Percentiles rank a stretch among this genome's conserved stretches.
Conservation (phyloP, 2,888 invertebrate genomes). For the Andrena dorsata region DNA sequence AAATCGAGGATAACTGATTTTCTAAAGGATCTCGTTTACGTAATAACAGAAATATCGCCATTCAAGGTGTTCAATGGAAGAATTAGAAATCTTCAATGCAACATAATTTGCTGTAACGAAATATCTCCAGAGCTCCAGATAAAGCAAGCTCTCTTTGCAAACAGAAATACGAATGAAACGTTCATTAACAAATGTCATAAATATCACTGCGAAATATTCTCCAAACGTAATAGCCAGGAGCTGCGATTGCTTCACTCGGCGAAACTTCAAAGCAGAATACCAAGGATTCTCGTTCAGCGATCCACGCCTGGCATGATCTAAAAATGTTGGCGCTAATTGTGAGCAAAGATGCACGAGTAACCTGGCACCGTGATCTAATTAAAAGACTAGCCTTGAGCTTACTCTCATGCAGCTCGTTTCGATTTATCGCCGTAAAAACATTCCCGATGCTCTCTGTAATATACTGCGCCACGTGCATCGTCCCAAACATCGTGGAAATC, state of each 20-base stretch:
- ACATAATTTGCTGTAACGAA: too few relatives aligned
- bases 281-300: conserved; percentile 34
- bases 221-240: conserved; percentile 10
- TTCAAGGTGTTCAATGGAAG: too few relatives aligned
- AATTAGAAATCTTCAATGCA: too few relatives aligned
- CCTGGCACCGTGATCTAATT: conserved; percentile 50
- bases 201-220: neutral
- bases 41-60: neutral
- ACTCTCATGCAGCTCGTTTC: neutral
- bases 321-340: conserved; percentile 44
- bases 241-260: conserved; percentile 23
- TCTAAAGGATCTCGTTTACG: neutral
- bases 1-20: conserved; percentile 31
- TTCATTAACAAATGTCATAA: neutral
- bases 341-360: conserved; percentile 7
- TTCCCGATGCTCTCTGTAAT: neutral
- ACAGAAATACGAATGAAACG: too few relatives aligned
- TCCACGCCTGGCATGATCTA: conserved; percentile 24
- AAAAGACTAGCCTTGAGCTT: conserved; percentile 35
- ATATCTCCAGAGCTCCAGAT: too few relatives aligned
- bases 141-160: too few relatives aligned
- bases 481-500: neutral
- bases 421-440: conserved; percentile 9
- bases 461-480: neutral
- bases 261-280: conserved; percentile 50